Conservation (phyloP, 2,888 invertebrate genomes). For the Kryphioiulus occultus region DNA sequence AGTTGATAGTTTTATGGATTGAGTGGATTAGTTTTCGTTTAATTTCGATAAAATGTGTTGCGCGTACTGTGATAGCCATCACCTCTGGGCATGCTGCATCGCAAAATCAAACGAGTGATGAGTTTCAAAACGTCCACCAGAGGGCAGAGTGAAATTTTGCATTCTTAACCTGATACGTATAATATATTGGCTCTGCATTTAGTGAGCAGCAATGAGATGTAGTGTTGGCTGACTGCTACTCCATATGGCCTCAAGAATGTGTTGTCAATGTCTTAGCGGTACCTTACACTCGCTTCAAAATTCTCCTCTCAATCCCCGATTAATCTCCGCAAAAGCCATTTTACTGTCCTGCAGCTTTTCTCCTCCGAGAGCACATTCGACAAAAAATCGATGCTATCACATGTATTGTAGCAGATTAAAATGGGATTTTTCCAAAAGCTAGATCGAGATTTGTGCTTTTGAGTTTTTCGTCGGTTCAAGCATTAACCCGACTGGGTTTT, state of each 20-base stretch:
- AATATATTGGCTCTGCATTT: no score
- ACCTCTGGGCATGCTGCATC: no score
- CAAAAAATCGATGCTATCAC: conserved; percentile 8
- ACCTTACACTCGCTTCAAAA: conserved; percentile 17
- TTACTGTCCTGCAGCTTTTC: conserved; percentile 31
- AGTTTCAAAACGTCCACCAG: no score
- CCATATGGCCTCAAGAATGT: not conserved
- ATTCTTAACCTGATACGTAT: no score
- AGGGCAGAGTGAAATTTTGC: no score
- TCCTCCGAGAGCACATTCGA: not conserved
- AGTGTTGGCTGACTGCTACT: not conserved
- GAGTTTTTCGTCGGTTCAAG: conserved; percentile 13
- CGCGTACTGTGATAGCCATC: no score
- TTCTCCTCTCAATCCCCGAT: not conserved
- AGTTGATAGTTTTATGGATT: not conserved
- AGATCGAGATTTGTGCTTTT: conserved; percentile 14
- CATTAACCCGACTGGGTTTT: not conserved
- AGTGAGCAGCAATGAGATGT: not conserved
- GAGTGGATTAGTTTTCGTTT: no score
- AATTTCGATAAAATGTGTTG: no score
- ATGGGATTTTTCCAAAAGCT: conserved; percentile 12
- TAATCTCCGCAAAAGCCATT: not conserved
- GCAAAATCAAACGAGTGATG: no score
- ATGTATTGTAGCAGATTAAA: conserved; percentile 6
- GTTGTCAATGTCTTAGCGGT: not conserved